Evolutionary conservation across 2,113 vertebrate genomes (phyloP).

Genomic region (Bolborhynchus lineola): DNA sequence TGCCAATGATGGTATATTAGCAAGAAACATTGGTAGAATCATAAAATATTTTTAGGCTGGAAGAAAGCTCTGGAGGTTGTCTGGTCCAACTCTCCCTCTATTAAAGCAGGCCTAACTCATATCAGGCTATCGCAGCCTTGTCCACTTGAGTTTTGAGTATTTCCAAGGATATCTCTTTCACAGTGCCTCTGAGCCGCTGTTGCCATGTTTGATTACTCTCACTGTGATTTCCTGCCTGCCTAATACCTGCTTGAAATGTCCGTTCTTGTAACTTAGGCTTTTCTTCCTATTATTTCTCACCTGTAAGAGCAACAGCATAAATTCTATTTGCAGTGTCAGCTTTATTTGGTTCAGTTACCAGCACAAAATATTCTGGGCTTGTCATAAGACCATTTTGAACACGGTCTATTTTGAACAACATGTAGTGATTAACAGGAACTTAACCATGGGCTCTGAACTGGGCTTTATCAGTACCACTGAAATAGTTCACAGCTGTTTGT

Average conservation of each 20-base stretch:
- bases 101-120: not conserved
- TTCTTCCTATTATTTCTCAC: not conserved
- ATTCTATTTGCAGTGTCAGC: not conserved
- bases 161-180: not conserved
- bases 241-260: not conserved
- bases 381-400: not conserved
- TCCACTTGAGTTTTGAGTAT: not conserved
- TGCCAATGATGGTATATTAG: not conserved
- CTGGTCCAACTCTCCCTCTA: not conserved
- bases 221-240: not conserved
- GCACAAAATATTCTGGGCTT: not conserved
- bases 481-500: slow-evolving; percentile 16
- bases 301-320: not conserved
- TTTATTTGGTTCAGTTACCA: not conserved
- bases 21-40: not conserved
- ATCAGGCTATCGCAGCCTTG: not conserved
- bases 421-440: not conserved
- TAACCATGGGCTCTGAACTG: not conserved
- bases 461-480: not conserved
- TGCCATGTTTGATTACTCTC: not conserved
- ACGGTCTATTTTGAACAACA: not conserved
- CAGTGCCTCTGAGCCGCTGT: not conserved
- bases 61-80: not conserved
- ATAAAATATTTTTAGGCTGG: not conserved
- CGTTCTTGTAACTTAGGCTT: not conserved